Conservation (phyloP, 2,113 vertebrate species). For the Zosterops lateralis region DNA sequence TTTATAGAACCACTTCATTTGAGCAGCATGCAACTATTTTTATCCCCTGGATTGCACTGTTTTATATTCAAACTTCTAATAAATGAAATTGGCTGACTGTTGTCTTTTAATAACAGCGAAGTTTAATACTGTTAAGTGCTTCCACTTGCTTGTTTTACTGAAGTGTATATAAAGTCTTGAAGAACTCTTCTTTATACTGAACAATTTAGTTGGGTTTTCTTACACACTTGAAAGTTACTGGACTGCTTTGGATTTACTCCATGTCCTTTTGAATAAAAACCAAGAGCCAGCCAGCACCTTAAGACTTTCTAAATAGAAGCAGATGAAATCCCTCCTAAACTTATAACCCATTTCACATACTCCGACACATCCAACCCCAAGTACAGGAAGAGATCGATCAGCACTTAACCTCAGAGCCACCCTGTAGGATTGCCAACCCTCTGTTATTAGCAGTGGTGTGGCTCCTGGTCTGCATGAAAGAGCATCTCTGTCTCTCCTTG, state of each 20-base stretch:
- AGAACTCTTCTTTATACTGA: neutral
- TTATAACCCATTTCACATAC: accelerated
- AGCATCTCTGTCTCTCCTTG: neutral
- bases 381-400: neutral
- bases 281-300: neutral
- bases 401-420: neutral
- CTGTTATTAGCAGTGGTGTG: neutral
- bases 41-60: neutral
- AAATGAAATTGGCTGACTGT: neutral
- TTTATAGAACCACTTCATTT: neutral
- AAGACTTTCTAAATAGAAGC: neutral
- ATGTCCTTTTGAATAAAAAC: neutral
- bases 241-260: neutral
- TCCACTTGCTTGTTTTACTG: neutral
- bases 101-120: neutral
- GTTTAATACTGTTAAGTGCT: neutral
- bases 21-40: neutral
- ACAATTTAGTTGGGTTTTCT: neutral
- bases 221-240: neutral
- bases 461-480: neutral
- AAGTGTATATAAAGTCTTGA: neutral
- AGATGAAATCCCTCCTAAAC: neutral
- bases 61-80: neutral
- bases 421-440: neutral
- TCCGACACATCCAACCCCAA: neutral